Conservation (phyloP, 92 coral and sea anemone species). For the Palythoa heliodiscus region DNA sequence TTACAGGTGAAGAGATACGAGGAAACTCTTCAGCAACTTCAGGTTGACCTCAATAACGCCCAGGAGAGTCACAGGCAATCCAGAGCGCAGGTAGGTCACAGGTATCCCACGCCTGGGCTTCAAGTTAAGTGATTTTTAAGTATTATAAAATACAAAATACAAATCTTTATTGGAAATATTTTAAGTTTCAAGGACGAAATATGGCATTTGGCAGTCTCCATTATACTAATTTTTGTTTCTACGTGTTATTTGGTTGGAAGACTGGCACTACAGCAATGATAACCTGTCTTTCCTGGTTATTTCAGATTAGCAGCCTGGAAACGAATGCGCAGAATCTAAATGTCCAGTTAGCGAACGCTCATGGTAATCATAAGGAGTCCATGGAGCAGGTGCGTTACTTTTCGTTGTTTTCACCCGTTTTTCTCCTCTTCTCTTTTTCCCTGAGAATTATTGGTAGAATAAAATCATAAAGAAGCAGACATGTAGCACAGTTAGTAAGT, state of each 20-base stretch:
- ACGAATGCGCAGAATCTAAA: constrained; percentile 86
- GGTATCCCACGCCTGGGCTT: neutral
- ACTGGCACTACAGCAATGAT: neutral
- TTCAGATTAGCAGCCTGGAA: constrained; percentile 82
- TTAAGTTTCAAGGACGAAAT: neutral
- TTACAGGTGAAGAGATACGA: constrained; percentile 88
- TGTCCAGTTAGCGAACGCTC: constrained; percentile 86
- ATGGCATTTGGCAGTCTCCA: too few species aligned
- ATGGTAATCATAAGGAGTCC: constrained; percentile 94
- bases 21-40: constrained; percentile 88
- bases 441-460: too few species aligned
- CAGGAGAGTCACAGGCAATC: constrained; percentile 76
- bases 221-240: too few species aligned
- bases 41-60: constrained; percentile 80
- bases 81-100: constrained; percentile 68
- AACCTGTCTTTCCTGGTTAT: neutral
- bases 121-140: neutral
- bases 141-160: neutral
- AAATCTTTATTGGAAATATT: neutral
- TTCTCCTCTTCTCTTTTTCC: too few species aligned
- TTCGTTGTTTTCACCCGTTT: too few species aligned
- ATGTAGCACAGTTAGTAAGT: too few species aligned
- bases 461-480: too few species aligned
- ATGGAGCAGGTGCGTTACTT: constrained; percentile 79
- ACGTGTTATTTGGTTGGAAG: neutral